These are phyloP conservation scores for Acronicta alni DNA, from an alignment of 2,888 invertebrate species.

Conservation along the genomic window DNA sequence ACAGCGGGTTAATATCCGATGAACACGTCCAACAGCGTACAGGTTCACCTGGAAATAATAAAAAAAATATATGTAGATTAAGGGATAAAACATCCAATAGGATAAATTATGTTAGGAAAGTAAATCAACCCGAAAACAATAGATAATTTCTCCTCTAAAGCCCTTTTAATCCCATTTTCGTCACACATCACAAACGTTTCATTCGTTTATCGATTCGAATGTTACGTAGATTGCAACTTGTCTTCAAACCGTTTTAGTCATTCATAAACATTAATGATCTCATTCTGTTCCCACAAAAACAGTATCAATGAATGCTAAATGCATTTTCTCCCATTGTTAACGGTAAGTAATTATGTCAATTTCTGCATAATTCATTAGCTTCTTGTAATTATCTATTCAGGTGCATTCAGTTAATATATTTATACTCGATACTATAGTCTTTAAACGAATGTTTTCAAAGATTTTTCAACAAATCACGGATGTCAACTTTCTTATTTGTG, in stretches of 20 bases:
- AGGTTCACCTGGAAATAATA: slow-evolving; percentile 89
- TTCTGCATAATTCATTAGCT: slow-evolving; percentile 16
- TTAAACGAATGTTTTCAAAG: no score
- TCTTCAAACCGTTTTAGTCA: slow-evolving; percentile 5
- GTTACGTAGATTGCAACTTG: no score
- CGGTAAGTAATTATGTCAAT: slow-evolving; percentile 18
- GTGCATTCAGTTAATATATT: background rate
- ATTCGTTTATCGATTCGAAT: no score
- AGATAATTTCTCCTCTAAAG: no score
- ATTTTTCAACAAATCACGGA: no score
- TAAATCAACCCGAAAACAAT: no score
- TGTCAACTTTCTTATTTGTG: no score
- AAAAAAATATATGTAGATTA: slow-evolving; percentile 4
- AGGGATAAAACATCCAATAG: no score
- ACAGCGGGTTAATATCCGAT: slow-evolving; percentile 92
- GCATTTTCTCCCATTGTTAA: slow-evolving; percentile 52
- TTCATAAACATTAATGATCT: slow-evolving; percentile 15
- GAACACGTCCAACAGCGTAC: slow-evolving; percentile 94
- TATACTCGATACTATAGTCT: no score
- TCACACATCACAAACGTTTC: no score
- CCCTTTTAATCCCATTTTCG: no score
- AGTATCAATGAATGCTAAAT: slow-evolving; percentile 36
- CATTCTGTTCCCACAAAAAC: slow-evolving; percentile 40
- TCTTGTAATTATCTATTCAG: background rate
- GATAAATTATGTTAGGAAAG: no score